These are phyloP conservation scores for Drosophila yakuba DNA, from an alignment of 1,140 invertebrate species.

Conservation along the genomic window DNA sequence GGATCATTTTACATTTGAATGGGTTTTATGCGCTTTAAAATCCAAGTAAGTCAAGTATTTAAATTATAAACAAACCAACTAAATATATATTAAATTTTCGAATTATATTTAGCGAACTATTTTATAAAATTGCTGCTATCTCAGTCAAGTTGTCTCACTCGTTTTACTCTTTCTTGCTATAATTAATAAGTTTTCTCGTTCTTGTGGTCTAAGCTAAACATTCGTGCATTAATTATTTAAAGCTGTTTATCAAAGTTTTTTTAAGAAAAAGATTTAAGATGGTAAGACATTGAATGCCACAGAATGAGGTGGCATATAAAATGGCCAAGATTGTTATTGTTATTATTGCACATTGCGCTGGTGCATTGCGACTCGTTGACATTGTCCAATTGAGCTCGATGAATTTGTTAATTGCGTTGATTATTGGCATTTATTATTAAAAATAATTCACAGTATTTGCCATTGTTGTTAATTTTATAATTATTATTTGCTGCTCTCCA, in stretches of 20 bases:
- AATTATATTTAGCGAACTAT: no score
- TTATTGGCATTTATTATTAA: conserved; percentile 51
- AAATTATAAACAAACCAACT: no score
- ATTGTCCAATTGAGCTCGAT: conserved; percentile 74
- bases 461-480: conserved; percentile 43
- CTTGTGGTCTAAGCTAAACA: conserved; percentile 8
- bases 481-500: conserved; percentile 21
- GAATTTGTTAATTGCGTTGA: conserved; percentile 66
- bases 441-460: conserved; percentile 30
- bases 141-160: neutral
- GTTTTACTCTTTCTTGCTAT: neutral
- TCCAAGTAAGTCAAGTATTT: neutral
- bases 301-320: conserved; percentile 12
- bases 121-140: no score
- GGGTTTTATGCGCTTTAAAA: neutral
- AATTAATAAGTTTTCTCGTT: neutral
- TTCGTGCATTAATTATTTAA: conserved; percentile 46
- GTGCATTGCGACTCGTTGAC: conserved; percentile 34
- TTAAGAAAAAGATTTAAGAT: neutral
- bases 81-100: no score
- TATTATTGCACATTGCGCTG: neutral
- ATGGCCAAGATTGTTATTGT: conserved; percentile 20
- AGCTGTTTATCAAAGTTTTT: conserved; percentile 39
- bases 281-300: no score
- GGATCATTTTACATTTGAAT: conserved; percentile 32